phyloP scores from a whole-genome alignment of 2,888 invertebrate genomes.

The Dryobotodes eremita region DNA sequence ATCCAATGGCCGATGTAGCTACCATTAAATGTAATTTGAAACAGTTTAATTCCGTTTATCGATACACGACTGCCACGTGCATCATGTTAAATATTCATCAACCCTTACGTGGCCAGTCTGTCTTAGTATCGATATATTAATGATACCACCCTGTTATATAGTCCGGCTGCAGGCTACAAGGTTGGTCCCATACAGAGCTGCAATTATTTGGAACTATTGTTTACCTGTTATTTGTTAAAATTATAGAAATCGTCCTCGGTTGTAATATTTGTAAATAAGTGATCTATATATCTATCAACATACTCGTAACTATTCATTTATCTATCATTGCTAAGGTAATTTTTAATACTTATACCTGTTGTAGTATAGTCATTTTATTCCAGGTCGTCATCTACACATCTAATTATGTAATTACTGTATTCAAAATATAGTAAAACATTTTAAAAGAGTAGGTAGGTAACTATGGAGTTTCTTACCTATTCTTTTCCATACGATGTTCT shows the following conservation, averaged over 20 bases:
- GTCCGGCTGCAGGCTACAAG: neutral
- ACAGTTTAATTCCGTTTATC: neutral
- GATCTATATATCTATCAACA: neutral
- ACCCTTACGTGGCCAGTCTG: neutral
- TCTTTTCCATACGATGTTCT: neutral
- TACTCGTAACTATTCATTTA: no score
- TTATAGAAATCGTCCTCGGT: neutral
- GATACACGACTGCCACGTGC: slow-evolving; percentile 11
- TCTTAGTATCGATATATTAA: neutral
- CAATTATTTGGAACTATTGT: neutral
- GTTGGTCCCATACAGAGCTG: no score
- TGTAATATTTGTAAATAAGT: neutral
- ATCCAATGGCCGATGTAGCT: neutral
- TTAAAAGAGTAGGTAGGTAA: neutral
- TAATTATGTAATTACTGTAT: neutral
- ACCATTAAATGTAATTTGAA: neutral
- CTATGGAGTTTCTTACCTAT: no score
- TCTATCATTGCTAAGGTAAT: no score
- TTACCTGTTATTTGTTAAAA: no score
- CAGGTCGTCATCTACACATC: no score
- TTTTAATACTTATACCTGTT: no score
- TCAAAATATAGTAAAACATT: neutral
- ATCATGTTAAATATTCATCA: slow-evolving; percentile 7
- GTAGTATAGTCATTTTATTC: no score
- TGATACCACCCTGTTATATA: neutral